A percentile compares a stretch with the other conserved stretches of the same genome.
These are phyloP conservation scores for Nomada goodeniana DNA, from an alignment of 2,888 invertebrate genomes.

Conservation along the genomic window DNA sequence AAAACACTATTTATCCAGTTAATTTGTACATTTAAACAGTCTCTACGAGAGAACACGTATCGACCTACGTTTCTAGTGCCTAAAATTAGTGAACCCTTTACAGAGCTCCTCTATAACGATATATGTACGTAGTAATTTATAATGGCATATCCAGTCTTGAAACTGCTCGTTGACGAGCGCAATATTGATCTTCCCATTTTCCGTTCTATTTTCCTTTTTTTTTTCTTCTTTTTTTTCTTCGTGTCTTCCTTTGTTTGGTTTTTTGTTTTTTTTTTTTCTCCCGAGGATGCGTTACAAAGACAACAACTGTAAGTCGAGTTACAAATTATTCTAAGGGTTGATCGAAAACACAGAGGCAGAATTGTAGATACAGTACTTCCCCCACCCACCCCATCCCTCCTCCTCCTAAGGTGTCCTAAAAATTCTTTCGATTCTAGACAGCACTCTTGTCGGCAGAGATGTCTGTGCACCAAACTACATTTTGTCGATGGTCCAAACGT, in stretches of 20 bases:
- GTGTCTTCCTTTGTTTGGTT: background rate
- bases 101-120: constrained; percentile 62
- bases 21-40: constrained; percentile 76
- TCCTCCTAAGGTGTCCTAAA: constrained; percentile 10
- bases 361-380: constrained; percentile 13
- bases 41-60: constrained; percentile 75
- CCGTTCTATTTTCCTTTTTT: background rate
- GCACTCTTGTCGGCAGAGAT: constrained; percentile 2
- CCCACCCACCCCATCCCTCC: too few relatives aligned
- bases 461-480: constrained; percentile 42
- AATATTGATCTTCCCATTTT: constrained; percentile 50
- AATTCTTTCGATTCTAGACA: constrained; percentile 4
- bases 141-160: constrained; percentile 72
- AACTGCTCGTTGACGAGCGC: constrained; percentile 62
- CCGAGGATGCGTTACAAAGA: constrained; percentile 23
- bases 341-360: constrained; percentile 31
- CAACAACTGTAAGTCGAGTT: constrained; percentile 22
- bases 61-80: constrained; percentile 72
- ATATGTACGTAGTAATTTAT: constrained; percentile 57
- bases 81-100: constrained; percentile 66
- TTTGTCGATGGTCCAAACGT: constrained; percentile 63
- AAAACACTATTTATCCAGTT: constrained; percentile 63
- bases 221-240: background rate
- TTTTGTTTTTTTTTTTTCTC: background rate
- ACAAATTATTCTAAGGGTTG: constrained; percentile 36